Conservation (phyloP, 2,797 vertebrate species). For the Scolopax rusticola region DNA sequence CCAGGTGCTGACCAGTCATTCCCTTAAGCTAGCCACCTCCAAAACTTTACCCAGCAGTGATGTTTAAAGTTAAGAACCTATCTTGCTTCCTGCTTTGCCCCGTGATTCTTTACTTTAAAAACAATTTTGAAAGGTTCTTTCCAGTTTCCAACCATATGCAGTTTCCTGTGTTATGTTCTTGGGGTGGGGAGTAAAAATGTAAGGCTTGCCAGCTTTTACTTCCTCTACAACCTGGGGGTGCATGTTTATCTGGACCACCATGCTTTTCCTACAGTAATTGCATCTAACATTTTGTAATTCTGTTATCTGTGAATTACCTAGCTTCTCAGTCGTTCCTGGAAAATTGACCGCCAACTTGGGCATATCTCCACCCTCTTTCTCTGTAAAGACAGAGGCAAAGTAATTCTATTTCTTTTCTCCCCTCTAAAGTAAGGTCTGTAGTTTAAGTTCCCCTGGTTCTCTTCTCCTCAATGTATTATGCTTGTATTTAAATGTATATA, state of each 20-base stretch:
- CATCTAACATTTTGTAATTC: constrained; percentile 40
- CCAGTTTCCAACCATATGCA: constrained; percentile 22
- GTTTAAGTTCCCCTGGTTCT: constrained; percentile 61
- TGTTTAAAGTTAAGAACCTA: constrained; percentile 41
- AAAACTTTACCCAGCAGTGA: constrained; percentile 42
- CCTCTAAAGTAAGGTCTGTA: constrained; percentile 65
- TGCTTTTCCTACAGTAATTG: constrained; percentile 45
- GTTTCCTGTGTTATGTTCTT: constrained; percentile 52
- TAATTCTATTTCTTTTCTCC: constrained; percentile 68
- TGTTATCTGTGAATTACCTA: constrained; percentile 73
- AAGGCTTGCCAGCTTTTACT: constrained; percentile 44
- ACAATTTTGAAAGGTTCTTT: background rate
- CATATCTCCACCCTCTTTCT: constrained; percentile 82
- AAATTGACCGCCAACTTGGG: constrained; percentile 80
- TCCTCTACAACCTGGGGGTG: constrained; percentile 49
- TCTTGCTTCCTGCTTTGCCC: constrained; percentile 56
- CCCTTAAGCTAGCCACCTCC: constrained; percentile 40
- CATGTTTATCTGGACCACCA: constrained; percentile 54
- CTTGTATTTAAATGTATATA: constrained; percentile 36
- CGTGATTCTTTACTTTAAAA: constrained; percentile 45
- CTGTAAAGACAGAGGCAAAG: constrained; percentile 81
- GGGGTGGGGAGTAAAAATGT: constrained; percentile 15
- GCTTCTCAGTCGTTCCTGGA: constrained; percentile 77
- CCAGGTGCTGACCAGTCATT: constrained; percentile 56
- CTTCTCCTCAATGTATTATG: constrained; percentile 59